phyloP scores from a whole-genome alignment of 2,113 vertebrate genomes.

The Perca flavescens region DNA sequence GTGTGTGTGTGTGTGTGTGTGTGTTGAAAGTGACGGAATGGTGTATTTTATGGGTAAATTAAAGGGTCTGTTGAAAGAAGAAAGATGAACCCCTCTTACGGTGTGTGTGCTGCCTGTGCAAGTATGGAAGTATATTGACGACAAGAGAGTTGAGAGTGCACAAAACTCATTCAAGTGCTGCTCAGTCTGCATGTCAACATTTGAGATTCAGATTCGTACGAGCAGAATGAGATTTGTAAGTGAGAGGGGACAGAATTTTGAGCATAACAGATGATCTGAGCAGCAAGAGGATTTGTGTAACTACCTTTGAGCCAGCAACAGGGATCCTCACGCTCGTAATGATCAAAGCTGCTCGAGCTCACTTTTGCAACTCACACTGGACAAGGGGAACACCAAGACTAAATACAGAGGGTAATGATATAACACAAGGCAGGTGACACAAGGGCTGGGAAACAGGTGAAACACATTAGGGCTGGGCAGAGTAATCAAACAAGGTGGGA shows the following conservation, averaged over 20 bases:
- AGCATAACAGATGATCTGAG: not conserved
- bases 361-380: not conserved
- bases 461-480: too few species aligned
- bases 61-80: conserved; percentile 71
- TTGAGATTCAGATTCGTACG: not conserved
- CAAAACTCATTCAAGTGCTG: not conserved
- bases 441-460: too few species aligned
- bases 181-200: not conserved
- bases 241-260: not conserved
- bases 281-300: not conserved
- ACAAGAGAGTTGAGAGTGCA: not conserved
- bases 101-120: conserved; percentile 12
- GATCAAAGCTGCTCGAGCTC: not conserved
- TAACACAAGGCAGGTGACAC: too few species aligned
- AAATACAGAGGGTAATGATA: too few species aligned
- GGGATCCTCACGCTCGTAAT: not conserved
- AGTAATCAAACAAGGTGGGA: too few species aligned
- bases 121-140: not conserved
- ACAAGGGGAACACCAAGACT: too few species aligned
- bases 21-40: conserved; percentile 49
- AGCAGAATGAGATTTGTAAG: not conserved
- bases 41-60: conserved; percentile 75
- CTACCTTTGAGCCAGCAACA: not conserved
- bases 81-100: conserved; percentile 59
- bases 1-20: conserved; percentile 32